Percentiles rank a stretch among this genome's conserved stretches.
Evolutionary conservation across 1,140 invertebrate genomes (phyloP).

Genomic region (Laupala kohalensis): DNA sequence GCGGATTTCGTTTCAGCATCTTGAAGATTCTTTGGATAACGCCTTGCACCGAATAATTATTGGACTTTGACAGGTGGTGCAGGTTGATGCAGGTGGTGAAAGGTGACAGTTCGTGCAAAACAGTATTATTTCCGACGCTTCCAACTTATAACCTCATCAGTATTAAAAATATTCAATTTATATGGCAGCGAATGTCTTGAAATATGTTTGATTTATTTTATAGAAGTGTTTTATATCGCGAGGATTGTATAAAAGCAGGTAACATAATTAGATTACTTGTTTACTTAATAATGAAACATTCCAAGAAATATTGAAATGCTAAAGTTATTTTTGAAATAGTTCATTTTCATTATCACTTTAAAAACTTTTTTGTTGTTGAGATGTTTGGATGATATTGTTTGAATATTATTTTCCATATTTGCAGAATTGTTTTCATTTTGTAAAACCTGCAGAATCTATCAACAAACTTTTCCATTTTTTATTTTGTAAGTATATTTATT

Average conservation of each 20-base stretch:
- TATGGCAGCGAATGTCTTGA: background rate
- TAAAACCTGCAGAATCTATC: background rate
- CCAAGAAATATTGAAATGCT: no score
- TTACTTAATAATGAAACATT: no score
- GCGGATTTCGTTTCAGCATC: no score
- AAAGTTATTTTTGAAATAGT: no score
- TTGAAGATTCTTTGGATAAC: background rate
- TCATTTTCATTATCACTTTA: no score
- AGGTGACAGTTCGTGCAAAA: no score
- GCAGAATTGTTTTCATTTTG: background rate
- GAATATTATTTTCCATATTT: background rate
- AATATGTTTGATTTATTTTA: background rate
- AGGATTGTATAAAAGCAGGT: background rate
- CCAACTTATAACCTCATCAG: background rate
- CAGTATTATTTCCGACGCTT: background rate
- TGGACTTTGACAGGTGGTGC: background rate
- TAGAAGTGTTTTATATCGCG: background rate
- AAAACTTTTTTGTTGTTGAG: no score
- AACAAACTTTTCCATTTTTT: background rate
- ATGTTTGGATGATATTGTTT: background rate
- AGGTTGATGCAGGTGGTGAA: background rate
- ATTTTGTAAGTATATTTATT: background rate
- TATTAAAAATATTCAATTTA: background rate
- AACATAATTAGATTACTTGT: background rate
- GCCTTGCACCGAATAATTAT: background rate